These are phyloP conservation scores for Cheilinus undulatus DNA, from an alignment of 2,113 vertebrate species.

Conservation along the genomic window DNA sequence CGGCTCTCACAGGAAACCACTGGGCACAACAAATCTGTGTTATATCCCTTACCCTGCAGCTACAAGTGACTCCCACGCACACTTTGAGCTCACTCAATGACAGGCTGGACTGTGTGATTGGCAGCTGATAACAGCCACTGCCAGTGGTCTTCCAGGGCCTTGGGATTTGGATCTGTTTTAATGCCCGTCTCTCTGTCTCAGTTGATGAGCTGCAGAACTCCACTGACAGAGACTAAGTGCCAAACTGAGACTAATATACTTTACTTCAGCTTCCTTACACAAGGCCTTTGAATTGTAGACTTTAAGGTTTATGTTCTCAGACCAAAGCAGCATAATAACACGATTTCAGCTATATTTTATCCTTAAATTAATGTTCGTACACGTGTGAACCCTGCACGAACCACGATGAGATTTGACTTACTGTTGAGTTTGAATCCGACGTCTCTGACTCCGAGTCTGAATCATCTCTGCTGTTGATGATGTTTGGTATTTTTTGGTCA, in stretches of 20 bases:
- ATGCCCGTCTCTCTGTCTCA: constrained; percentile 12
- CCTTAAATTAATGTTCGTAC: not conserved
- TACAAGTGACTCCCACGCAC: constrained; percentile 8
- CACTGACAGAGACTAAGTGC: constrained; percentile 1
- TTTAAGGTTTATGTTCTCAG: not conserved
- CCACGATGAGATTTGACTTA: not conserved
- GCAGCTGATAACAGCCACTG: constrained; percentile 39
- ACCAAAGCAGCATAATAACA: not conserved
- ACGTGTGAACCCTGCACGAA: not conserved
- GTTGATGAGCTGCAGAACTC: constrained; percentile 22
- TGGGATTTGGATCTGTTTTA: constrained; percentile 14
- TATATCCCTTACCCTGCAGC: constrained; percentile 6
- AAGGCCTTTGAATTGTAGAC: not conserved
- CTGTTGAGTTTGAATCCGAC: not conserved
- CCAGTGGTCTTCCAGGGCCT: constrained; percentile 19
- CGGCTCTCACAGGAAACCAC: not conserved
- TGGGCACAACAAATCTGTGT: not conserved
- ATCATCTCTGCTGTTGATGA: not conserved
- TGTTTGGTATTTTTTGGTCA: not conserved
- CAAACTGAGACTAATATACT: not conserved
- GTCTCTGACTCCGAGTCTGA: not conserved
- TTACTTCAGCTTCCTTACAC: not conserved
- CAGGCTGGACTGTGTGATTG: constrained; percentile 28
- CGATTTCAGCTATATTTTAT: not conserved
- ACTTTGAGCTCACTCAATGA: constrained; percentile 18